Base-by-base conservation (phyloP, 2,797 vertebrate genomes). In the Hylomyscus alleni region DNA sequence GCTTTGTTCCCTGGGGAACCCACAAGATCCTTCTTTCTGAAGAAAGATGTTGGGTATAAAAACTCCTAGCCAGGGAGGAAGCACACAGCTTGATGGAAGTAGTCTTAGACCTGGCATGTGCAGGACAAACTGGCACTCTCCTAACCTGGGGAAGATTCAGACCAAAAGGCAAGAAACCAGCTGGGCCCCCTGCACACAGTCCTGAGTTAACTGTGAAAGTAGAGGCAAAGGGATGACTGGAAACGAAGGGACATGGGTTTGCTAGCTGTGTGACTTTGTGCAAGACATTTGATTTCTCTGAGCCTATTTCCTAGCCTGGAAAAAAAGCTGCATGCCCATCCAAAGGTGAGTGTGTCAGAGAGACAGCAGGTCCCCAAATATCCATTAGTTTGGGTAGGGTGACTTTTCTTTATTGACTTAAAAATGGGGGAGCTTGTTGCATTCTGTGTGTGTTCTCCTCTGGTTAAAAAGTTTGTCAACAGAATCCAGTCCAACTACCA, bases 221-320 rank as follows among this genome's bases (percentile, higher is more conserved):
- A 65, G 72, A 62, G 58, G 29, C n/a, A 24, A 89, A 93, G 73
- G 75, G 19, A 47, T 15, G 76, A 34, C 81, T 78, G 50, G 73
- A 29, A 50, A 80, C 20, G n/a, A 22, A 77, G 47, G 3, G 52
- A 44, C 29, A 83, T 20, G 58, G 50, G 34, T 31, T 93, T 65
- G 54, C 60, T 29, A 34, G 31, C 83, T 81, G 17, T 73, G 84
- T 75, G 95, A 77, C 80, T 75, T 93, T 96, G 89, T 94, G 24
- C 58, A 29, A 95, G 95, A 37, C 52, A 50, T 96, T 95, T 95
- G 47, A 83, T 75, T 95, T 93, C 85, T 37, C 67, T 34, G 88
- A 65, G 9, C 37, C 54, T 15, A 8, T 85, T 90, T 90, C 56
- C 67, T 34, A 87, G 52, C 89, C 89, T 44, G 50, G 52, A 76